phyloP scores from a whole-genome alignment of 53 echinoderm and acorn worm species.

The Hippasteria phrygiana region DNA sequence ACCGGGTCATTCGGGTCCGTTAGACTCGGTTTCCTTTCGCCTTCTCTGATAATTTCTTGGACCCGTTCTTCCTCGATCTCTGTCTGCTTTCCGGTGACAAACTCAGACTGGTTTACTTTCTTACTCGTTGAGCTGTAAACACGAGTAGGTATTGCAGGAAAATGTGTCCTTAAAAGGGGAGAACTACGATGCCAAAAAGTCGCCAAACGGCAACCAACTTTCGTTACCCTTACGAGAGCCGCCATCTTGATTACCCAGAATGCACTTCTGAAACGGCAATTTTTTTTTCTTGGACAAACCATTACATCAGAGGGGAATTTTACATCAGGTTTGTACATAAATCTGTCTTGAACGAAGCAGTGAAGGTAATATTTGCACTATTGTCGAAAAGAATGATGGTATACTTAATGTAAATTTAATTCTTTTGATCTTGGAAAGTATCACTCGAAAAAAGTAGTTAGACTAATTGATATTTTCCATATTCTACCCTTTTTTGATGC shows the following conservation, averaged over 20 bases:
- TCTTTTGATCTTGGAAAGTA: too few relatives aligned
- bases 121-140: conserved; percentile 88
- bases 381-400: too few relatives aligned
- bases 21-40: conserved; percentile 48
- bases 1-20: conserved; percentile 79
- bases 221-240: conserved; percentile 67
- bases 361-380: too few relatives aligned
- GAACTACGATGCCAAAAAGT: conserved; percentile 19
- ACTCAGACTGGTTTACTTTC: conserved; percentile 90
- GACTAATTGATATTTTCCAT: too few relatives aligned
- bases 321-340: neutral
- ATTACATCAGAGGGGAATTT: neutral
- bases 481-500: too few relatives aligned
- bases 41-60: conserved; percentile 79
- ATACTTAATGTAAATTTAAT: too few relatives aligned
- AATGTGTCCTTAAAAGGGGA: conserved; percentile 17
- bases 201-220: conserved; percentile 44
- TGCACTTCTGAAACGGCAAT: neutral
- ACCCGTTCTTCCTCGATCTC: conserved; percentile 78
- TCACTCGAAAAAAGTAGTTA: too few relatives aligned
- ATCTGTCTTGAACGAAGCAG: neutral
- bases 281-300: neutral
- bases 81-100: conserved; percentile 83
- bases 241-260: conserved; percentile 78
- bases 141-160: conserved; percentile 60